Evolutionary conservation across 2,888 invertebrate species (phyloP), one percentile per base, ranked within the genome.

Genomic region (Rutpela maculata): DNA sequence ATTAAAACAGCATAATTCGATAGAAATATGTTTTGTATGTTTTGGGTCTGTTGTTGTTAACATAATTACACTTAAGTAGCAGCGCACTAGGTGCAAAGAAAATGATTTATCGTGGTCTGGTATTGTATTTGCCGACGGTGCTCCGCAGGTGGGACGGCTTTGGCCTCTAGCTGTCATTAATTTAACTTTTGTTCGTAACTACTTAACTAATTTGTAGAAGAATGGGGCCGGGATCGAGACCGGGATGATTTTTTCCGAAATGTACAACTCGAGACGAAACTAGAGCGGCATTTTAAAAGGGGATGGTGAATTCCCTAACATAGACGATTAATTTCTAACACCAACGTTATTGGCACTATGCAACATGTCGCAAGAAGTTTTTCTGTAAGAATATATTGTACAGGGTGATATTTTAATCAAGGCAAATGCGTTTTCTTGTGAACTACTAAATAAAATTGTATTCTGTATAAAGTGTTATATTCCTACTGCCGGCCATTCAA

Each of bases 81-180:
- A 38, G 57, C 72, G 78, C 75, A 72, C 71, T 78, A 80, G 80
- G 78, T 78, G 80, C 72, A 78, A 80, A 80, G 78, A 77, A 78
- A 77, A 80, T 80, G 80, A 80, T 80, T 80, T 80, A 80, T 80
- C 70, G 77, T 71, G 66, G 72, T 63, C 69, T 69, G 78, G 77
- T 73, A 78, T 72, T 74, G 75, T 71, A 19, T 68, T 50, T 57
- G 72, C 78, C 80, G 80, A 76, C 78, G 74, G 68, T 68, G 71
- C 76, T 55, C 78, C 68, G 78, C 81, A 79, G 79, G 81, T 79
- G 81, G 79, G 67, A 70, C 70, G 74, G 71, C 67, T 71, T 76
- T 66, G 69, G 62, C 66, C 75, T 77, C 60, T 76, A 76, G 72
- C 73, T 67, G 70, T 75, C 75, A 68, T 75, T 80, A 80, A 78